Percentiles rank a stretch among this genome's conserved stretches.
These are phyloP conservation scores for Vultur gryphus DNA, from an alignment of 2,797 vertebrate genomes.

Conservation along the genomic window DNA sequence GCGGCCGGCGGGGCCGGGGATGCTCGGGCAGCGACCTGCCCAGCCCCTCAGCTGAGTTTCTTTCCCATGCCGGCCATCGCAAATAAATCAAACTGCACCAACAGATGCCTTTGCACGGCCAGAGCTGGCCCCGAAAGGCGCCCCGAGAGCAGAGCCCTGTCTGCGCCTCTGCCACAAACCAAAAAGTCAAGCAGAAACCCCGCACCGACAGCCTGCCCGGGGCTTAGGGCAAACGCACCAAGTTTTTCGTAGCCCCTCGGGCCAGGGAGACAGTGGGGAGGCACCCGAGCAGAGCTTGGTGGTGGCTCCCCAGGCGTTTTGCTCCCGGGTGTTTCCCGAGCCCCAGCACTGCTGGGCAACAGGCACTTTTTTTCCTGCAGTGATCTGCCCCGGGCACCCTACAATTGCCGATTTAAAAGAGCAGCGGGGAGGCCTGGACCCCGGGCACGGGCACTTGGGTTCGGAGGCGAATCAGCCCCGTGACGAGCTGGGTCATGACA, in stretches of 20 bases:
- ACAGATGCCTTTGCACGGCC: rapidly evolving
- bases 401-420: rapidly evolving
- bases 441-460: rapidly evolving
- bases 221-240: not conserved
- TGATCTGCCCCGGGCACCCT: not conserved
- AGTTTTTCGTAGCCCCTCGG: rapidly evolving
- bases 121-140: rapidly evolving
- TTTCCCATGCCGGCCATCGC: not conserved
- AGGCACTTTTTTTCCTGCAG: rapidly evolving
- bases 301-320: not conserved
- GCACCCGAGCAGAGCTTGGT: rapidly evolving
- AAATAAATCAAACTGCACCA: not conserved
- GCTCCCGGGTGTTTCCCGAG: not conserved
- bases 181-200: not conserved
- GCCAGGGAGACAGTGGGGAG: not conserved
- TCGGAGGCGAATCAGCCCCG: rapidly evolving
- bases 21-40: too few relatives aligned
- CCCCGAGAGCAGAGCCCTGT: not conserved
- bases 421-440: not conserved
- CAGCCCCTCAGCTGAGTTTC: not conserved
- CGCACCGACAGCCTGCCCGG: rapidly evolving
- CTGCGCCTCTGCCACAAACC: not conserved
- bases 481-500: rapidly evolving
- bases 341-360: not conserved
- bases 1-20: not conserved